A percentile compares a stretch with the other conserved stretches of the same genome.
These are phyloP conservation scores for Eidolon dupreanum DNA, from an alignment of 2,797 vertebrate genomes.

Conservation along the genomic window DNA sequence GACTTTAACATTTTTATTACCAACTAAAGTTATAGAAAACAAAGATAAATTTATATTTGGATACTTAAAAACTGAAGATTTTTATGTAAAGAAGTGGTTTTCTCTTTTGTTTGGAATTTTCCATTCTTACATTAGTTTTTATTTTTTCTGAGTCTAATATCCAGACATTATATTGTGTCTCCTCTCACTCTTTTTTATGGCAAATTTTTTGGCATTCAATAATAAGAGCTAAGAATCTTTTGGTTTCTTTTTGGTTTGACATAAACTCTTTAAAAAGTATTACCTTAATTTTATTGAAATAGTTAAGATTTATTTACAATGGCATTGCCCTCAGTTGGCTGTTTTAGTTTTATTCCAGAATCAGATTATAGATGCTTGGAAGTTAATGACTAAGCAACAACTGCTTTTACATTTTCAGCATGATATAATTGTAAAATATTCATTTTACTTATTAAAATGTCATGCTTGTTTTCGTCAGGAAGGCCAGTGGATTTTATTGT, in stretches of 20 bases:
- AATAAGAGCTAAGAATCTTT: constrained; percentile 20
- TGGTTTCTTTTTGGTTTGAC: background rate
- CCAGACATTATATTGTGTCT: background rate
- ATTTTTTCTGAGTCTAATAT: constrained; percentile 9
- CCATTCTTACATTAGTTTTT: constrained; percentile 3
- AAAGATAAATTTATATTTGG: constrained; percentile 7
- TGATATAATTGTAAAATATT: background rate
- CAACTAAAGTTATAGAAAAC: background rate
- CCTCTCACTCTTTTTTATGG: background rate
- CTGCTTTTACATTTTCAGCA: constrained; percentile 23
- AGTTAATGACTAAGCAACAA: background rate
- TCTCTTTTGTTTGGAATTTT: constrained; percentile 21
- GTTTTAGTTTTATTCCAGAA: constrained; percentile 1
- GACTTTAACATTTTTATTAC: background rate
- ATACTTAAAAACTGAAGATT: background rate
- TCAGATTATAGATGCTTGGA: constrained; percentile 4
- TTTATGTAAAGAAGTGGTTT: constrained; percentile 18
- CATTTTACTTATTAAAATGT: constrained; percentile 37
- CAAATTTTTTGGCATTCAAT: background rate
- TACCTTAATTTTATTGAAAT: constrained; percentile 28
- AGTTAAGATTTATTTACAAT: constrained; percentile 17
- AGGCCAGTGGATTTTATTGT: constrained; percentile 12
- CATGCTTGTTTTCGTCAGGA: constrained; percentile 19
- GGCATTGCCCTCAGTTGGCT: background rate
- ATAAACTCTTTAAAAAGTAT: background rate